A percentile compares a stretch with the other conserved stretches of the same genome.
These are phyloP conservation scores for Protobothrops mucrosquamatus DNA, from an alignment of 2,113 vertebrate genomes.

Conservation along the genomic window DNA sequence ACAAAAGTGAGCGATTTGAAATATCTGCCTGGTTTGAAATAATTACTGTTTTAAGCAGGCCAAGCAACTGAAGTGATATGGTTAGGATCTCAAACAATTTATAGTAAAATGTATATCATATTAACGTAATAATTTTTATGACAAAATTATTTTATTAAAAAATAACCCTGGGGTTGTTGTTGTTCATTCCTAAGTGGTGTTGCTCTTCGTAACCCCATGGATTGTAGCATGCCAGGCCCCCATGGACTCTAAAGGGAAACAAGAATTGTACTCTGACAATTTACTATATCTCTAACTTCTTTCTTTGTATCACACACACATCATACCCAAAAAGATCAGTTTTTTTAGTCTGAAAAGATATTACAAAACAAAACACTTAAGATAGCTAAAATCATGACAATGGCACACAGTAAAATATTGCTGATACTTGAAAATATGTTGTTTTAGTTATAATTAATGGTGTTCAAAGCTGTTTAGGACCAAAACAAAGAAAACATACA, in stretches of 20 bases:
- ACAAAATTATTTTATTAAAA: not conserved
- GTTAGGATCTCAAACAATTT: not conserved
- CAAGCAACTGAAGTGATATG: not conserved
- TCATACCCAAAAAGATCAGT: conserved; percentile 58
- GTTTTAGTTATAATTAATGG: conserved; percentile 52
- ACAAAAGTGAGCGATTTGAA: not conserved
- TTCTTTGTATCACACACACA: conserved; percentile 53
- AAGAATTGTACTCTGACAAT: conserved; percentile 53
- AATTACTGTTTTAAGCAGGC: not conserved
- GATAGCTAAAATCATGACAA: conserved; percentile 54
- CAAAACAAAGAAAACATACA: conserved; percentile 45
- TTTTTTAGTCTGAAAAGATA: conserved; percentile 58
- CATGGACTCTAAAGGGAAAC: conserved; percentile 48
- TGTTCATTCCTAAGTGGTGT: not conserved
- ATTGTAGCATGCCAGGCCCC: not conserved
- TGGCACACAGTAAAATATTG: conserved; percentile 62
- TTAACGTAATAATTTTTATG: conserved; percentile 9
- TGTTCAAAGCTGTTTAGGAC: conserved; percentile 42
- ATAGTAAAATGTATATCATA: not conserved
- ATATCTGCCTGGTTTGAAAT: not conserved
- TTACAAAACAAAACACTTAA: conserved; percentile 67
- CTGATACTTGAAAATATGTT: conserved; percentile 61
- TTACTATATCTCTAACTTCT: conserved; percentile 63
- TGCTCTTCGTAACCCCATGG: not conserved
- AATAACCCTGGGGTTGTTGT: not conserved